Evolutionary conservation across 2,888 invertebrate genomes (phyloP), one percentile per base, ranked within the genome.

Genomic region (Hydriomena furcata): DNA sequence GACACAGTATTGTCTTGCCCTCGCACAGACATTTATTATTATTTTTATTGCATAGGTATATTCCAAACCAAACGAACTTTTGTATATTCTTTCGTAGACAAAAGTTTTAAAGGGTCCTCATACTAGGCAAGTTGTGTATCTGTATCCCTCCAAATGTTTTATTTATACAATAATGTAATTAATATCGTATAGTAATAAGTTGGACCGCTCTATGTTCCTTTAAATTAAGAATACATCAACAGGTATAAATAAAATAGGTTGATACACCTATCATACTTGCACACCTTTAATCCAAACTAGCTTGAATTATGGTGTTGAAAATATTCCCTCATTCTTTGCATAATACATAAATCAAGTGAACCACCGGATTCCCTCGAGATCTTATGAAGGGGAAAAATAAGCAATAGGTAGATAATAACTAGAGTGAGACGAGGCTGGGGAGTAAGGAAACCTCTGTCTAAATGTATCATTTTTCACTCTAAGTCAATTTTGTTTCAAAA

Each of bases 321-420:
- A 86, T 84, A 86, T 85, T 77, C 80, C 81, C 82, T 82, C 78
- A 79, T 85, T 86, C 83, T 86, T 84, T 85, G 84, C 86, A 87
- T 88, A 85, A 80, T 79, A 73, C 70, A 85, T 88, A 86, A 86
- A 88, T 88, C 87, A 86, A 76, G 68, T 65, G 73, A 74, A 73
- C 78, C 66, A 78, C 77, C 73, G 77, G 81, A 81, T 80, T 82
- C 82, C 84, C 83, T 69, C 52, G 73, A 62, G 81, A 79, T 75
- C 79, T 82, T 84, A 82, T 76, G 73, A 78, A 76, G 61, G 75
- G 77, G 74, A 71, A 84, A 85, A 81, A 86, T 83, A 82, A 84
- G 84, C 82, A 85, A 86, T 80, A 82, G 65, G 68, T 68, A 70
- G 76, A 78, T 82, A 82, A 80, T 82, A 81, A 81, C 73, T 72